Evolutionary conservation across 2,113 vertebrate species (phyloP).

Genomic region (Pangasianodon hypophthalmus): DNA sequence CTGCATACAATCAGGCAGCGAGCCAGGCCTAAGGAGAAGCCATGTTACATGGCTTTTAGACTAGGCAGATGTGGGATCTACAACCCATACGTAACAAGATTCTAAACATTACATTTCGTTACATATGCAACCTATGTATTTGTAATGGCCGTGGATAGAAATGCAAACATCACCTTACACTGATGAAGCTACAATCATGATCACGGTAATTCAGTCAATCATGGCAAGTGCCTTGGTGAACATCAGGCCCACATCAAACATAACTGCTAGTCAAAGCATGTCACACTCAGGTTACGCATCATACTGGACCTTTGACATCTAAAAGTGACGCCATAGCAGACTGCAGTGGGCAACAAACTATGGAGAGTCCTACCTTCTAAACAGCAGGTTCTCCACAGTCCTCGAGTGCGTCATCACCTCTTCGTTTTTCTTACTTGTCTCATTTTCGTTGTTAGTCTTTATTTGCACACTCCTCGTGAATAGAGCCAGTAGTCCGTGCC

Average conservation of each 20-base stretch:
- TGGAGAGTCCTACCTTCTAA: constrained; percentile 85
- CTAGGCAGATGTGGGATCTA: background rate
- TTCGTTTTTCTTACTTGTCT: constrained; percentile 99
- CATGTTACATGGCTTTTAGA: constrained; percentile 13
- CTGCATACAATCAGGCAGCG: constrained; percentile 39
- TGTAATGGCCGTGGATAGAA: background rate
- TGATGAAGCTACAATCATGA: background rate
- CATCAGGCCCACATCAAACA: background rate
- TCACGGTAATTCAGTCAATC: background rate
- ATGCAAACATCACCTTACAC: background rate
- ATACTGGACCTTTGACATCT: background rate
- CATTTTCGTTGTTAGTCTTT: constrained; percentile 95
- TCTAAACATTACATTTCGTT: background rate
- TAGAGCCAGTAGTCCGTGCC: constrained; percentile 99
- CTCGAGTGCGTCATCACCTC: constrained; percentile 99
- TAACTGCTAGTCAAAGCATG: constrained; percentile 9
- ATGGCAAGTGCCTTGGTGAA: background rate
- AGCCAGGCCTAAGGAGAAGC: constrained; percentile 21
- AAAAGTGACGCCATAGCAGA: background rate
- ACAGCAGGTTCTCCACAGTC: constrained; percentile 99
- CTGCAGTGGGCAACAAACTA: background rate
- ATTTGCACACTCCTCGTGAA: constrained; percentile 96
- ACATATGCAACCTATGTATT: background rate
- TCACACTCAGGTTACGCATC: background rate
- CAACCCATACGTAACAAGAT: background rate